Evolutionary conservation across 1,140 invertebrate species (phyloP), one percentile per base, ranked within the genome.

Genomic region (Scaptodrosophila lebanonensis): DNA sequence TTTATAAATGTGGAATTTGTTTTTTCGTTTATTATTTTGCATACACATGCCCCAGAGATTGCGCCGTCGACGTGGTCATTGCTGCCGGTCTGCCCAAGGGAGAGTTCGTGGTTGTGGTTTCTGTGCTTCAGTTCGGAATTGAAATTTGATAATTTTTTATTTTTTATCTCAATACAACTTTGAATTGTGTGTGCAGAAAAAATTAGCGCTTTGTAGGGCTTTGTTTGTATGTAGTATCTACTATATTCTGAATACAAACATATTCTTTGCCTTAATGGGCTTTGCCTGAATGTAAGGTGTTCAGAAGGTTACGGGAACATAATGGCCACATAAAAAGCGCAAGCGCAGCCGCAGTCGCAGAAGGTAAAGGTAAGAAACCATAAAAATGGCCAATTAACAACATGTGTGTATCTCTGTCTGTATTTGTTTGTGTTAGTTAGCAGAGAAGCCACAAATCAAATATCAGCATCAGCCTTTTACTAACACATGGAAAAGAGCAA

Each of bases 371-470:
- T 64, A 77, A 77, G 77, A 83, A 83, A 72, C 77, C 77, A 83
- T 83, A 83, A 73, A 83, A 83, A 83, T 83, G 77, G 67, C 77
- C 83, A 83, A 83, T 77, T 77, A 83, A 83, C 67, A 67, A 59
- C 50, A 52, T 47, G 50, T 51, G 49, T 53, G 39, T 54, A 32
- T 52, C 25, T 42, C 11, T 33, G 53, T 58, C 33, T 49, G 38
- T 29, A 38, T 12, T 12, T 42, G 40, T 32, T 9, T 47, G 6
- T 36, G 27, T 48, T 35, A 48, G 33, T 50, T 39, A 58, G 57
- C 43, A 56, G 53, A 62, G 75, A 79, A 79, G 75, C 75, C 75
- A 79, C 75, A 79, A 66, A 63, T 61, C 82, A 68, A 79, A 72
- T 64, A 57, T 32, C 60, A 52, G 17, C 42, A 38, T 25, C 3